These are phyloP conservation scores for Triplophysa tibetana DNA, from an alignment of 2,113 vertebrate genomes.

Conservation along the genomic window DNA sequence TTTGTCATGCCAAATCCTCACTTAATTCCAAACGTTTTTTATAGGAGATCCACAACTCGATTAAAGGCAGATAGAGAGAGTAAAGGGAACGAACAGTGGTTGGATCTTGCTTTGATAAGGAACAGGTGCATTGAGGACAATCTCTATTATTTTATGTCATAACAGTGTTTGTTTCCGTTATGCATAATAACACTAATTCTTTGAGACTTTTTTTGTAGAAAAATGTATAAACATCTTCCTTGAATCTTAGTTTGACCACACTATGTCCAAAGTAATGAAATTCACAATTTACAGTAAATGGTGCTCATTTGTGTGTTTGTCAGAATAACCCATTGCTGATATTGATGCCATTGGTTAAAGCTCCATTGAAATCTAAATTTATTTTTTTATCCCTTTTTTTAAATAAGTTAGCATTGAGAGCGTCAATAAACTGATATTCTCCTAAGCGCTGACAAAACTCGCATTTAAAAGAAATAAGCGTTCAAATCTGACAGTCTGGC, in stretches of 20 bases:
- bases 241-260: not conserved
- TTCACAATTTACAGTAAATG: no score
- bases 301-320: no score
- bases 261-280: no score
- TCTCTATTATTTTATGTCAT: not conserved
- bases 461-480: no score
- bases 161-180: not conserved
- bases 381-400: no score
- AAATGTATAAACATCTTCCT: not conserved
- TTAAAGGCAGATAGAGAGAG: conserved; percentile 40
- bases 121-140: conserved; percentile 37
- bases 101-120: not conserved
- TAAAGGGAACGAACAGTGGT: conserved; percentile 27
- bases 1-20: conserved; percentile 46
- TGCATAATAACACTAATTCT: conserved; percentile 1
- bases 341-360: no score
- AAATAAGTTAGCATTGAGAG: no score
- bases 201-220: not conserved
- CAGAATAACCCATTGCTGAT: no score
- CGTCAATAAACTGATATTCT: no score
- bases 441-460: no score
- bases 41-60: conserved; percentile 35
- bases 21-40: conserved; percentile 37
- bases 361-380: no score
- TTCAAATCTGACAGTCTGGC: no score